Percentiles rank a stretch among this genome's conserved stretches.
Conservation (phyloP, 1,140 invertebrate genomes). For the Drosophila hydei region DNA sequence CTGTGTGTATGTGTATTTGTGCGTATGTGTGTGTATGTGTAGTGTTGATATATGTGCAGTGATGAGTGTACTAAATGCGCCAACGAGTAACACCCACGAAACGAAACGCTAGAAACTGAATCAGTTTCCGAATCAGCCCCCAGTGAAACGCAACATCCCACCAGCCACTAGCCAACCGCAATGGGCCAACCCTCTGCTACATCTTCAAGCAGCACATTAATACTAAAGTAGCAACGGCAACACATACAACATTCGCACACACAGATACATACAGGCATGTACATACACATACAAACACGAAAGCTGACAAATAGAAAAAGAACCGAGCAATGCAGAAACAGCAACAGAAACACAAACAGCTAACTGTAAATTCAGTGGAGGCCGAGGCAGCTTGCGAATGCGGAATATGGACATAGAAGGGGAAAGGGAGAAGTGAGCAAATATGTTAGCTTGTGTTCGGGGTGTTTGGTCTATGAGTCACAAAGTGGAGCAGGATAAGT, state of each 20-base stretch:
- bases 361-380: background rate
- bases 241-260: no score
- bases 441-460: background rate
- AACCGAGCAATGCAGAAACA: constrained; percentile 38
- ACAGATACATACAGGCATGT: background rate
- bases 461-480: constrained; percentile 21
- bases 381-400: background rate
- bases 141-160: constrained; percentile 24
- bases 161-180: no score
- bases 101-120: constrained; percentile 39
- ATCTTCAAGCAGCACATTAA: constrained; percentile 74
- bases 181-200: constrained; percentile 17
- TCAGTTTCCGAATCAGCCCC: constrained; percentile 50
- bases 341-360: constrained; percentile 13
- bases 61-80: constrained; percentile 69
- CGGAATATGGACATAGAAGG: background rate
- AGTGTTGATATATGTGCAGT: background rate
- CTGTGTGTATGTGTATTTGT: no score
- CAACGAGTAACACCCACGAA: constrained; percentile 71
- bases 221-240: constrained; percentile 39
- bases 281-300: constrained; percentile 5
- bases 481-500: constrained; percentile 73
- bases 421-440: background rate
- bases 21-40: no score
- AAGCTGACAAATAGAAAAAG: constrained; percentile 32